A percentile compares a stretch with the other conserved stretches of the same genome.
These are phyloP conservation scores for Diadophis punctatus DNA, from an alignment of 2,113 vertebrate genomes.

Conservation along the genomic window DNA sequence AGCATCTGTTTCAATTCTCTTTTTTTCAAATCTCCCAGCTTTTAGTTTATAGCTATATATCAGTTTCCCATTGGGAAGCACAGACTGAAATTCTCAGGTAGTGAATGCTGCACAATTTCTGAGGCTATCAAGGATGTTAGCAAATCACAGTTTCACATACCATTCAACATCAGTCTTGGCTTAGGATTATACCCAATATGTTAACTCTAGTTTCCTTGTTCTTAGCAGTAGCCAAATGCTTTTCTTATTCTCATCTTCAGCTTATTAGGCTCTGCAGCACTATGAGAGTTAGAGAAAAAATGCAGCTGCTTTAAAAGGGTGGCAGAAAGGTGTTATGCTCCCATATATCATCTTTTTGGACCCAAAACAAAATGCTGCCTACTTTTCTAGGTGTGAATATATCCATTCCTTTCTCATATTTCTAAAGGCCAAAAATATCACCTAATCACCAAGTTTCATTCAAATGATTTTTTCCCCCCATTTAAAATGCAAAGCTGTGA, in stretches of 20 bases:
- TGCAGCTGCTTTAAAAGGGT: neutral
- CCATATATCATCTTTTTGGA: neutral
- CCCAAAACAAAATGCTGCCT: neutral
- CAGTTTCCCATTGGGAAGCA: neutral
- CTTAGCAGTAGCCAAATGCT: neutral
- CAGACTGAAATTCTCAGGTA: neutral
- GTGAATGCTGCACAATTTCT: neutral
- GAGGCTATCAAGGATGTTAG: neutral
- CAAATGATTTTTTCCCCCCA: neutral
- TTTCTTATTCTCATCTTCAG: neutral
- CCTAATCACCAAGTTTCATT: neutral
- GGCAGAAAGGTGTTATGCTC: neutral
- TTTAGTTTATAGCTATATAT: neutral
- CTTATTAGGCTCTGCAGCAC: neutral
- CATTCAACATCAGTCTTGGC: neutral
- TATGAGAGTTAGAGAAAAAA: neutral
- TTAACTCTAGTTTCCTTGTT: neutral
- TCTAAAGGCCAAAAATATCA: neutral
- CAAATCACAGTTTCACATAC: neutral
- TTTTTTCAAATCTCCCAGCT: neutral
- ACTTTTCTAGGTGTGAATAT: neutral
- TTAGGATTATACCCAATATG: neutral
- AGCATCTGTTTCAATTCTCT: neutral
- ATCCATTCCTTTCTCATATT: neutral
- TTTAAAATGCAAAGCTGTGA: neutral